Conservation (phyloP, 92 coral and sea anemone species). For the Palythoa grandiflora region DNA sequence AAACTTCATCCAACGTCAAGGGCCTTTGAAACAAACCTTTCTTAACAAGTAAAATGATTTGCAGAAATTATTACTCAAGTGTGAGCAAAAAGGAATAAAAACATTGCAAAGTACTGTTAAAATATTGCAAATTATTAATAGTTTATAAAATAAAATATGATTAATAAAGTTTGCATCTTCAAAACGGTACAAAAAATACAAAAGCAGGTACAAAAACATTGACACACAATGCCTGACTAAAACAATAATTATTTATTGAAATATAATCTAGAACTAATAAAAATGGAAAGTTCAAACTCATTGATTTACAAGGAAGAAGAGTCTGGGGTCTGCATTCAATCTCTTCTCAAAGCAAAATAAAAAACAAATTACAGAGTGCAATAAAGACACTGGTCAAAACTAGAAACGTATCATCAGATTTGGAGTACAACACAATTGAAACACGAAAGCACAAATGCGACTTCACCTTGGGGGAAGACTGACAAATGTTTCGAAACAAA, state of each 20-base stretch:
- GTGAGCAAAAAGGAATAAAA: neutral
- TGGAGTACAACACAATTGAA: slow-evolving; percentile 9
- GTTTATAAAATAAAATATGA: neutral
- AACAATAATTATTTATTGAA: neutral
- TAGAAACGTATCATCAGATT: neutral
- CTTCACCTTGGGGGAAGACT: neutral
- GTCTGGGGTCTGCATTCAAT: neutral
- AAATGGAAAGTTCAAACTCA: neutral
- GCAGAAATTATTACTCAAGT: too few species aligned
- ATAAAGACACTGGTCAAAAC: neutral
- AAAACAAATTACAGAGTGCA: neutral
- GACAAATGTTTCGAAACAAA: slow-evolving; percentile 32
- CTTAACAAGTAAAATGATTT: too few species aligned
- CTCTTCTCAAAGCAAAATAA: neutral
- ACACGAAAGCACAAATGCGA: neutral
- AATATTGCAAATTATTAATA: too few species aligned
- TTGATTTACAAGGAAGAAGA: neutral
- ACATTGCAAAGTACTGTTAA: neutral
- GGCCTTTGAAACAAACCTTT: too few species aligned
- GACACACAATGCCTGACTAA: neutral
- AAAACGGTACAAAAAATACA: neutral
- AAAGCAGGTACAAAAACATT: neutral
- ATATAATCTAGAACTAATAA: neutral
- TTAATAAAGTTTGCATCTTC: neutral
- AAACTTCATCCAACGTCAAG: too few species aligned